Evolutionary conservation across 2,113 vertebrate species (phyloP), one percentile per base, ranked within the genome.

Genomic region (Indicator maculatus): DNA sequence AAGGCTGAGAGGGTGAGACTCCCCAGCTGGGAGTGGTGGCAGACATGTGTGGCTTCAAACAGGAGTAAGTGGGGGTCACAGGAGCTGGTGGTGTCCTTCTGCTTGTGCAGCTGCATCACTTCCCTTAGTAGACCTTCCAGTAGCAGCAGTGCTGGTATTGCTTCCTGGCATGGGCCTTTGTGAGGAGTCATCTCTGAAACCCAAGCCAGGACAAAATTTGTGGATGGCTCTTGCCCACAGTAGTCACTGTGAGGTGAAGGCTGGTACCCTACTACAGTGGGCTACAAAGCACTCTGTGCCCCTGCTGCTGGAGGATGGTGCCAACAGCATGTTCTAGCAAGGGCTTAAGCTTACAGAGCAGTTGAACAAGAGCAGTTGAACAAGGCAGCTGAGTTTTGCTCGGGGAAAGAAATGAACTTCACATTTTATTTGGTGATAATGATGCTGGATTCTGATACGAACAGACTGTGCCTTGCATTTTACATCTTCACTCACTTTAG

Each of bases 381-480:
- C 30, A n/a, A 61, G n/a, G 6, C 41, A 8, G 36, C 39, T 24
- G 14, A 12, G 63, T 38, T 69, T 64, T 73, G 50, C 61, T 39
- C 19, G 45, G 75, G 31, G 59, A 45, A 56, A 61, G 30, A 77
- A 72, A 63, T 56, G 4, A 77, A 61, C 16, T n/a, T 73, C 77
- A 16, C 52, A 12, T 33, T 80, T 74, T 66, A 55, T 81, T 78
- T 78, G 84, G 53, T 61, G 64, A 52, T 56, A 76, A 66, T 8
- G 33, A 52, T 71, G 33, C 47, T 72, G 59, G 76, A 72, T 88
- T 81, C 80, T 76, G 80, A 38, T 91, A 56, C 9, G 75, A 76
- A 81, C 65, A 85, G 70, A 31, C 28, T 58, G 45, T 88, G 77
- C 83, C 53, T 78, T 41, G 18, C 73, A 53, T 86, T 82, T 93